Evolutionary conservation across 2,797 vertebrate species (phyloP), one percentile per base, ranked within the genome.

Genomic region (Xiphorhynchus erythropygius): DNA sequence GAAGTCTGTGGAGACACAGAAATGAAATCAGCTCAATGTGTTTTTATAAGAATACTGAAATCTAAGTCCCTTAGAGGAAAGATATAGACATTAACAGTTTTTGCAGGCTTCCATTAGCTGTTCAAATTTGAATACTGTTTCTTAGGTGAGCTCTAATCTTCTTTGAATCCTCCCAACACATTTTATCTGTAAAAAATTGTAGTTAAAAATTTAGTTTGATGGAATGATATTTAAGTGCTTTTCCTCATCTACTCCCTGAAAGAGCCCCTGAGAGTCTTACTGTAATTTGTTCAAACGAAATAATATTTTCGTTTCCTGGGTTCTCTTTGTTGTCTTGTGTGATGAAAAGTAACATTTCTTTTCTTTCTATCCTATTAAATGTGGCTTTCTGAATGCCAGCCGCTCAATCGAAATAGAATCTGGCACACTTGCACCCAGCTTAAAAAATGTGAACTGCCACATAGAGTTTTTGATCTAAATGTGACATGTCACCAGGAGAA

Each of bases 121-220:
- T 98, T 98, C 97, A 98, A 98, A 98, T 98, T 97, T 98, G 97
- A 98, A 98, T 98, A 97, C 98, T 97, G 97, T 98, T 98, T 98
- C 98, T 97, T 97, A 98, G 98, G 98, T 98, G 97, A 98, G 97
- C 97, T 94, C 98, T 98, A 98, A 98, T 98, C 98, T 97, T 98
- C 98, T 98, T 97, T 98, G 97, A 98, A 98, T 97, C 98, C 98
- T 98, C 98, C 96, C 97, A 98, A 98, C 97, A 98, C 98, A 98
- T 98, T 98, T 98, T 98, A 98, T 98, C 98, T 97, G 95, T 97
- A 97, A 97, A 98, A 98, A 98, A 98, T 97, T 97, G 97, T 98
- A 98, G 98, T 98, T 98, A 98, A 98, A 98, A 98, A 98, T 98
- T 98, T 98, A 98, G 98, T 98, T 98, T 98, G 98, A 98, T 98